Evolutionary conservation across 2,113 vertebrate species (phyloP).

Genomic region (Oreotrochilus melanogaster): DNA sequence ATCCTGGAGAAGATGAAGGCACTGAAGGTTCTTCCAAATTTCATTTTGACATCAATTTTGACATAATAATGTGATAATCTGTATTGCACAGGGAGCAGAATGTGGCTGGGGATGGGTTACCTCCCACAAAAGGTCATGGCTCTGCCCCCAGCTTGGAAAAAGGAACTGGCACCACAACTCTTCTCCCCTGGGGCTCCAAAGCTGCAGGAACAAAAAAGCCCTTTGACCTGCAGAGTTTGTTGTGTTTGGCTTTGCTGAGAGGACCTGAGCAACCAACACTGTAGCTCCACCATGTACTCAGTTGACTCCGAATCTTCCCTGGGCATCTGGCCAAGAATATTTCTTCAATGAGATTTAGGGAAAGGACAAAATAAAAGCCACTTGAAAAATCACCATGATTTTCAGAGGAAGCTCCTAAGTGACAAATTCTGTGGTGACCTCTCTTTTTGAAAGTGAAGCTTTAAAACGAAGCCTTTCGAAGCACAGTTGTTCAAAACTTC

Average conservation of each 20-base stretch:
- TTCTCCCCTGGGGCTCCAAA: neutral
- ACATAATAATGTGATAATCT: neutral
- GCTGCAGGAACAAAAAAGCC: neutral
- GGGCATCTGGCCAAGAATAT: neutral
- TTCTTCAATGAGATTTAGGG: neutral
- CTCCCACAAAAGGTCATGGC: neutral
- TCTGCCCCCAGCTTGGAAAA: neutral
- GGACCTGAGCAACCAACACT: neutral
- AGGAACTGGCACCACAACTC: fast-evolving
- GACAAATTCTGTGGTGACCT: neutral
- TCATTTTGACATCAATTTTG: neutral
- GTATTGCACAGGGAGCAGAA: neutral
- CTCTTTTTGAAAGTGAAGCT: neutral
- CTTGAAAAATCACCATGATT: neutral
- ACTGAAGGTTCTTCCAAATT: neutral
- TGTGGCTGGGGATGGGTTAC: neutral
- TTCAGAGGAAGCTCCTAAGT: neutral
- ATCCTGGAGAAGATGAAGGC: neutral
- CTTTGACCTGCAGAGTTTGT: neutral
- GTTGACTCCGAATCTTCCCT: fast-evolving
- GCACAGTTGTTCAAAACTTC: neutral
- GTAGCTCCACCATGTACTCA: neutral
- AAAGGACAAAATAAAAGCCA: neutral
- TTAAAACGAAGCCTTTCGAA: neutral
- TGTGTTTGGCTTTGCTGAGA: neutral